These are phyloP conservation scores for Campoletis sonorensis DNA, from an alignment of 1,140 invertebrate genomes.

Conservation along the genomic window DNA sequence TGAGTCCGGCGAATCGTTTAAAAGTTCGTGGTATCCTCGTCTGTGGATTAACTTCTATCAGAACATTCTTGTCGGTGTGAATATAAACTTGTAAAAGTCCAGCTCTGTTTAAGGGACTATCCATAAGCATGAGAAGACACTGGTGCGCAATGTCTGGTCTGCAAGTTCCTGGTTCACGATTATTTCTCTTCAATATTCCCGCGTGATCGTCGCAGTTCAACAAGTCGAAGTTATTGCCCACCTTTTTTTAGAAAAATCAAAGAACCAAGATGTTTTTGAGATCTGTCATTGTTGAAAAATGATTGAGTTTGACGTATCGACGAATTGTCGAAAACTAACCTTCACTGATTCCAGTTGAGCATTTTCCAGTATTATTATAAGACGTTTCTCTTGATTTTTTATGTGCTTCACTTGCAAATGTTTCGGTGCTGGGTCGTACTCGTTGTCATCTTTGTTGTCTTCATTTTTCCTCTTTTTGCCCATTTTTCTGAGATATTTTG, in stretches of 20 bases:
- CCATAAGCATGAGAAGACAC: slow-evolving; percentile 96
- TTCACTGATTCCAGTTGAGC: slow-evolving; percentile 97
- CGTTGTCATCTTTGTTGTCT: slow-evolving; percentile 79
- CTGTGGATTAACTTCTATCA: slow-evolving; percentile 99
- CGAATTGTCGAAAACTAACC: slow-evolving; percentile 77
- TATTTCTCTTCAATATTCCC: slow-evolving; percentile 89
- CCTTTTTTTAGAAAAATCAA: slow-evolving; percentile 75
- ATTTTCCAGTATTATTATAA: slow-evolving; percentile 95
- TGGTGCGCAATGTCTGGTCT: slow-evolving; percentile 97
- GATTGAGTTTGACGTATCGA: too few species aligned
- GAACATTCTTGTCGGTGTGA: slow-evolving; percentile 96
- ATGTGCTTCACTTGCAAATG: slow-evolving; percentile 83
- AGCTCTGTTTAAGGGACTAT: slow-evolving; percentile 95
- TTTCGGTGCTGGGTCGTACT: slow-evolving; percentile 82
- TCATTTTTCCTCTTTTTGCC: slow-evolving; percentile 81
- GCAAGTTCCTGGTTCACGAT: slow-evolving; percentile 88
- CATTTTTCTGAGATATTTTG: slow-evolving; percentile 70
- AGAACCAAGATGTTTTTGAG: background rate
- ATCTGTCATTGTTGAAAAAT: too few species aligned
- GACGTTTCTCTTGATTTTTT: slow-evolving; percentile 89
- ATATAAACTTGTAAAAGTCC: slow-evolving; percentile 95
- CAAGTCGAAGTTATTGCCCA: slow-evolving; percentile 91
- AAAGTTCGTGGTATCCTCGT: slow-evolving; percentile 99
- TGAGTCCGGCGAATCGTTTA: slow-evolving; percentile 98
- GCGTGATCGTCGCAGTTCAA: slow-evolving; percentile 96